Evolutionary conservation across 2,797 vertebrate species (phyloP).

Genomic region (Eptatretus atami): DNA sequence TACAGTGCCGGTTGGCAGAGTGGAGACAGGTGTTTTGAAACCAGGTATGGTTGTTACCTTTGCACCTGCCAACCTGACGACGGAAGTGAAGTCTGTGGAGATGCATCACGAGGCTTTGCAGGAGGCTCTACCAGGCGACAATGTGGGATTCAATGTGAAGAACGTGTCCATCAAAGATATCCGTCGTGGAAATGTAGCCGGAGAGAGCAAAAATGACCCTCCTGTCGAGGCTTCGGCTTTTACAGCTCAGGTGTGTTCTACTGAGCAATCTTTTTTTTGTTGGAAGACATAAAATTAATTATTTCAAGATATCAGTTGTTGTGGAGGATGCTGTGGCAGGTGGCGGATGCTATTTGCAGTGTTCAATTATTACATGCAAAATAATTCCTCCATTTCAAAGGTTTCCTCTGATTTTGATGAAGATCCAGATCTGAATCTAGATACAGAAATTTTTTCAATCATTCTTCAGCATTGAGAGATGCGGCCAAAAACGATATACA

Average conservation of each 20-base stretch:
- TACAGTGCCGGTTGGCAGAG: conserved; percentile 8
- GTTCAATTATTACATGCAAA: too few relatives aligned
- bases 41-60: conserved; percentile 28
- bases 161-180: conserved; percentile 32
- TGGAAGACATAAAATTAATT: too few relatives aligned
- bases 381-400: too few relatives aligned
- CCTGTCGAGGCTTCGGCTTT: conserved; percentile 19
- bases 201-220: conserved; percentile 32
- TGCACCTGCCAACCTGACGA: conserved; percentile 22
- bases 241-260: conserved; percentile 20
- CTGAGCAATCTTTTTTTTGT: neutral
- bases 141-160: conserved; percentile 33
- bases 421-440: too few relatives aligned
- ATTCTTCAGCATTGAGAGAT: too few relatives aligned
- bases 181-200: conserved; percentile 23
- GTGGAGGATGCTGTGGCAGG: too few relatives aligned
- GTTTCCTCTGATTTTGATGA: too few relatives aligned
- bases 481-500: too few relatives aligned
- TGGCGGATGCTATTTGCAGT: too few relatives aligned
- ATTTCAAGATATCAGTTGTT: too few relatives aligned
- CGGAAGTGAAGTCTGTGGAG: conserved; percentile 21
- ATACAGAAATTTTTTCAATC: too few relatives aligned
- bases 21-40: conserved; percentile 18
- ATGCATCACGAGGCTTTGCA: conserved; percentile 20
- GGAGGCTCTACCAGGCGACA: conserved; percentile 26